Base-by-base conservation (phyloP, 2,113 vertebrate genomes). In the Syrmaticus mikado region DNA sequence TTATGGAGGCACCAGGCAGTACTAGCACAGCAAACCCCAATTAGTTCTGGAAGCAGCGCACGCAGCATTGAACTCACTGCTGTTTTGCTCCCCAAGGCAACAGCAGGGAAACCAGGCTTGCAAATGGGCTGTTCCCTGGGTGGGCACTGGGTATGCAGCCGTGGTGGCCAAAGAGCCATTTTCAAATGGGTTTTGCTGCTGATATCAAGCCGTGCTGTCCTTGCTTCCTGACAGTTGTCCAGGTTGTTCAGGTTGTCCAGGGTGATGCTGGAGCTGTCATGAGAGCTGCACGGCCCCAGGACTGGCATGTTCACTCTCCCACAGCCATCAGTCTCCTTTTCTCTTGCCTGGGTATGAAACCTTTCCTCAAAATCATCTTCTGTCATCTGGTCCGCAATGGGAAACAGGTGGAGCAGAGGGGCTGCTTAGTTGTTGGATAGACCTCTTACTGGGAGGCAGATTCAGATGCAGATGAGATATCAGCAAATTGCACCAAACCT, bases 41-140 rank as follows among this genome's bases (percentile, higher is more conserved):
- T 80, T 83, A 90, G 92, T 80, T 86, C 87, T 66, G 66, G 87
- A 84, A 75, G 75, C 67, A 32, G 75, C 57, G 21, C 46, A 25
- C 0, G 0, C 38, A 61, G 79, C 17, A 21, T 32, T 91, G 82
- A 73, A 53, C 38, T 91, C n/a, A 4, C 28, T n/a, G 58, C 36
- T 22, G 25, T 40, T 38, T 79, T 27, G n/a, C 14, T 73, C 53
- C 75, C 82, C 52, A 61, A 43, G 89, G 87, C 1, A 2, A 32
- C 18, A 7, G 65, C 1, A 1, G 28, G 46, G 61, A 91, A 91
- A 60, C 28, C 72, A 60, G 71, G 25, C 85, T 94, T 87, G 82
- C 30, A 71, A 89, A 87, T 55, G 0, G 1, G 20, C n/a, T 70
- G 10, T 85, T 93, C 75, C 41, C 1, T 2, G 80, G 86, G 52